phyloP scores from a whole-genome alignment of 1,140 invertebrate genomes.

The Medauroidea extradentata region DNA sequence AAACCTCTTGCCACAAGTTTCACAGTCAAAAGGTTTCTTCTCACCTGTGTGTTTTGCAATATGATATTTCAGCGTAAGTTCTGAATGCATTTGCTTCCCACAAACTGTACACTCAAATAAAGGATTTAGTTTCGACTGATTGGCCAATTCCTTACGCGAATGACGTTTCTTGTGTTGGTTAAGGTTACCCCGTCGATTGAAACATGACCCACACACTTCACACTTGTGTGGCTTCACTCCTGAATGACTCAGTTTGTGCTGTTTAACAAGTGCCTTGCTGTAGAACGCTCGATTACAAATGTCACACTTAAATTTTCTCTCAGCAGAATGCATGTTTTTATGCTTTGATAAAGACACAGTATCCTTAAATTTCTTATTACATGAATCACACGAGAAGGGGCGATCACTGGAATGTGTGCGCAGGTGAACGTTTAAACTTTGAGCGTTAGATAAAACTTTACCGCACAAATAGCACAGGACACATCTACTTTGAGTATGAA shows the following conservation, averaged over 20 bases:
- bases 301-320: constrained; percentile 10
- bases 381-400: constrained; percentile 5
- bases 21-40: constrained; percentile 14
- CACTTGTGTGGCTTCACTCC: constrained; percentile 12
- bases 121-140: background rate
- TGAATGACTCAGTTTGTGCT: constrained; percentile 12
- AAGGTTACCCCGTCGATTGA: constrained; percentile 42
- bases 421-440: constrained; percentile 10
- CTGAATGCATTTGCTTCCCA: constrained; percentile 8
- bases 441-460: constrained; percentile 10
- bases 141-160: background rate
- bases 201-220: constrained; percentile 7
- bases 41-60: constrained; percentile 14
- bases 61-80: constrained; percentile 12
- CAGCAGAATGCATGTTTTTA: constrained; percentile 6
- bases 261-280: constrained; percentile 11
- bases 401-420: constrained; percentile 10
- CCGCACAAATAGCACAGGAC: constrained; percentile 11
- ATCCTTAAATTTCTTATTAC: constrained; percentile 7
- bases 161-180: constrained; percentile 40
- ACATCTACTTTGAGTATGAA: constrained; percentile 7
- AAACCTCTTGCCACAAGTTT: constrained; percentile 13
- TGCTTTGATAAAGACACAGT: constrained; percentile 6
- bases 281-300: constrained; percentile 10
- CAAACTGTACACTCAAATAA: constrained; percentile 3